Evolutionary conservation across 2,888 invertebrate species (phyloP).

Genomic region (Polylopha cassiicola): DNA sequence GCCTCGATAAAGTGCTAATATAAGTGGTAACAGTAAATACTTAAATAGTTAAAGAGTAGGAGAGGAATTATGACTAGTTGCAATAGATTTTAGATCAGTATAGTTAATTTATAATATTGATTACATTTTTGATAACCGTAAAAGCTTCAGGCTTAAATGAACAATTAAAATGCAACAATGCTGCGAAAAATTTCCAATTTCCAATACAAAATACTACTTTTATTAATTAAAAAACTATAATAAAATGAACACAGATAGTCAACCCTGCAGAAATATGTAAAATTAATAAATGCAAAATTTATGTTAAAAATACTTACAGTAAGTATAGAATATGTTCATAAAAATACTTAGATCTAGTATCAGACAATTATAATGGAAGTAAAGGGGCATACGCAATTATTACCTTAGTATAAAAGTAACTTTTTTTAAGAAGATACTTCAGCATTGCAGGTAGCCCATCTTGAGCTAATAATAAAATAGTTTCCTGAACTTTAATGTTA

Average conservation of each 20-base stretch:
- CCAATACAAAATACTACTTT: conserved; percentile 26
- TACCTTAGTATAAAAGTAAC: no score
- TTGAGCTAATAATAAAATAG: no score
- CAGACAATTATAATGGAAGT: conserved; percentile 5
- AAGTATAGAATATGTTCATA: conserved; percentile 6
- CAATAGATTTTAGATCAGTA: conserved; percentile 24
- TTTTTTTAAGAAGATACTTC: no score
- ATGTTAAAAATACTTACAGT: conserved; percentile 5
- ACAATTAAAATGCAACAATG: conserved; percentile 19
- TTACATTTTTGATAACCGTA: conserved; percentile 24
- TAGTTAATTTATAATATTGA: conserved; percentile 20
- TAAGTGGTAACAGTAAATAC: conserved; percentile 31
- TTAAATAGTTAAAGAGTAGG: conserved; percentile 37
- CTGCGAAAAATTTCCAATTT: conserved; percentile 18
- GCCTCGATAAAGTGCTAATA: conserved; percentile 56
- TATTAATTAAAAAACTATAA: conserved; percentile 41
- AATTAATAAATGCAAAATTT: conserved; percentile 11
- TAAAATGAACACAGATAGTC: conserved; percentile 46
- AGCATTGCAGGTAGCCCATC: no score
- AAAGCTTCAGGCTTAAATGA: conserved; percentile 23
- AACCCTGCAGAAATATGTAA: conserved; percentile 48
- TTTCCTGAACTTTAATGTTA: no score
- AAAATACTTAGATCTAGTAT: conserved; percentile 7
- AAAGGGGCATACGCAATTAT: conserved; percentile 16
- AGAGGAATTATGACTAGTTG: conserved; percentile 41